Evolutionary conservation across 2,113 vertebrate genomes (phyloP).

Genomic region (Podocnemis expansa): DNA sequence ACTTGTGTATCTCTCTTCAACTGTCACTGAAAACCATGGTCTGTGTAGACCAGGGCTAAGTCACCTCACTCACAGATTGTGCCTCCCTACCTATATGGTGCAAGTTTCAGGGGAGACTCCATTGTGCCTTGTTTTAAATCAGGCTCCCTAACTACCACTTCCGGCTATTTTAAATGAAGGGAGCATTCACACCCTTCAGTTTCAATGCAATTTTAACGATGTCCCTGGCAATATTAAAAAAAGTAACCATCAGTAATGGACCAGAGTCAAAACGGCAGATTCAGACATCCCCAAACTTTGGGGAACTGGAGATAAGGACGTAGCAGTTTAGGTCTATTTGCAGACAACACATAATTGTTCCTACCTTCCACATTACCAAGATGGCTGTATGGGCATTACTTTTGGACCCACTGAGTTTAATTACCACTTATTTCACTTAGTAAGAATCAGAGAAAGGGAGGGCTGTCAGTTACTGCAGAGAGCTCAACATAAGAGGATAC

Average conservation of each 20-base stretch:
- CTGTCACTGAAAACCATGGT: no score
- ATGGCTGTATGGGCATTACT: neutral
- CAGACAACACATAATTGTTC: neutral
- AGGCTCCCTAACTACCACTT: neutral
- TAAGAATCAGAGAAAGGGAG: neutral
- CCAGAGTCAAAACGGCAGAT: neutral
- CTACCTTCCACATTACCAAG: neutral
- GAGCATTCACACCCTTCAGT: neutral
- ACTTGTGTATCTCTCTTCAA: neutral
- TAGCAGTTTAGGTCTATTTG: neutral
- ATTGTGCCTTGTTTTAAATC: neutral
- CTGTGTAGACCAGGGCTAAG: no score
- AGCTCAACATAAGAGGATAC: neutral
- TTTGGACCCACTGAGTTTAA: constrained; percentile 3
- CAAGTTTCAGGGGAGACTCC: neutral
- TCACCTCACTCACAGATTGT: neutral
- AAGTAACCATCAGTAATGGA: neutral
- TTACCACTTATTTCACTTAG: neutral
- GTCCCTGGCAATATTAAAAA: neutral
- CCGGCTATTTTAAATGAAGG: neutral
- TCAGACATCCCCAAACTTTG: neutral
- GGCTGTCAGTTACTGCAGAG: neutral
- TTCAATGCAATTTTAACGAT: neutral
- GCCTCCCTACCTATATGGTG: neutral
- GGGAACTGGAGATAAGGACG: rapidly evolving